Evolutionary conservation across 2,113 vertebrate genomes (phyloP), one percentile per base, ranked within the genome.

Genomic region (Coreoperca whiteheadi): DNA sequence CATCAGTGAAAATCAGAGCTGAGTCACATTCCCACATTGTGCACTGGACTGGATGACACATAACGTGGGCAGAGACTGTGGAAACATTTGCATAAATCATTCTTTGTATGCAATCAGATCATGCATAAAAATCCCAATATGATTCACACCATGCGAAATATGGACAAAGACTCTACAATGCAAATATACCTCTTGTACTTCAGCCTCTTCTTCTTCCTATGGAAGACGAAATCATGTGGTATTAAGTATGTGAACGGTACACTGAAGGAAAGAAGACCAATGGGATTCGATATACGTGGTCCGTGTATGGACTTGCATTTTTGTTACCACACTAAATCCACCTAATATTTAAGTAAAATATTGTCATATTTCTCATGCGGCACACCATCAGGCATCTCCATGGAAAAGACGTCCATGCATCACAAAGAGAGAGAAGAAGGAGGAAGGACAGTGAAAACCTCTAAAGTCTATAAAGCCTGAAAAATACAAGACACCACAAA

Each of bases 161-260:
- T 18, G 8, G 56, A 28, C 39, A 65, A 51, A 63, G 11, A 85
- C 57, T 74, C 12, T 6, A 34, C 28, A 66, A 50, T 81, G 21
- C 28, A 41, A 84, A 66, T 82, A 76, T 96, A 95, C 95, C 95
- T 95, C 95, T 88, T 93, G 75, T 56, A 48, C 86, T 60, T 93
- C 94, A 32, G 79, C 90, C 69, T 95, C 94, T 78, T 95, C 95
- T 89, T 95, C 95, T 43, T 96, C 94, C 92, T 93, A 82, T 53
- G 16, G 61, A 75, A 77, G 39, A 89, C 79, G 48, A 89, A 84
- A 93, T 66, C n/a, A 89, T 25, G 77, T 39, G 8, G 41, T 53
- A 46, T 87, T 85, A 71, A 84, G 57, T 34, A 56, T 54, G 32
- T 53, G 39, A 60, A 69, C 43, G 21, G 54, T 54, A 56, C 60